A percentile compares a stretch with the other conserved stretches of the same genome.
Conservation (phyloP, 2,888 invertebrate species). For the Eumerus sabulonum region DNA sequence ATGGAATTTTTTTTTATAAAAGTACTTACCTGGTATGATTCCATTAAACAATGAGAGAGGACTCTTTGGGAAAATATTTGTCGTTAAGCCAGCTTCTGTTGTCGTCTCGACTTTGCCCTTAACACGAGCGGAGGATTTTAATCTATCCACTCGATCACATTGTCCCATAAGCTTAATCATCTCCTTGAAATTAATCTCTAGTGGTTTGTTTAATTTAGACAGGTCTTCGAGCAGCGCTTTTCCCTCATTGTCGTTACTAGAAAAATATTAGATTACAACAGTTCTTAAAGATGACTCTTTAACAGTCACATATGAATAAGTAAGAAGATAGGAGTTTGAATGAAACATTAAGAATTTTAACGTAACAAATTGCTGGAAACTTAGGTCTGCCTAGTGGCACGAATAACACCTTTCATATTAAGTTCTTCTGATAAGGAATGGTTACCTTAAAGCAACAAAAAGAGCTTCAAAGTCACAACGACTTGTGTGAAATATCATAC, state of each 20-base stretch:
- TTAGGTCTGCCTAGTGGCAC: too few species aligned
- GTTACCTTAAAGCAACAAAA: too few species aligned
- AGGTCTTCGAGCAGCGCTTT: slow-evolving; percentile 83
- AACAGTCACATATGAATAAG: too few species aligned
- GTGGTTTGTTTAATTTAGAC: slow-evolving; percentile 82
- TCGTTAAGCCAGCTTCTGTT: slow-evolving; percentile 72
- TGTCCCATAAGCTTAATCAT: slow-evolving; percentile 90
- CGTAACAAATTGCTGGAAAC: too few species aligned
- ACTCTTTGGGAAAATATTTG: slow-evolving; percentile 81
- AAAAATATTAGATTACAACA: slow-evolving; percentile 73
- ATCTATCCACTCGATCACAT: slow-evolving; percentile 84
- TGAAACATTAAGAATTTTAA: too few species aligned
- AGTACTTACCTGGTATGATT: slow-evolving; percentile 86
- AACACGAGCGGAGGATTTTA: slow-evolving; percentile 69
- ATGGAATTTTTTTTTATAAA: too few species aligned
- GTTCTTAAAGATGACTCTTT: neutral
- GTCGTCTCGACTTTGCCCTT: slow-evolving; percentile 72
- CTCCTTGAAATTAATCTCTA: slow-evolving; percentile 84
- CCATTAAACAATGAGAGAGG: slow-evolving; percentile 87
- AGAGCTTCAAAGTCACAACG: too few species aligned
- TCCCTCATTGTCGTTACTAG: slow-evolving; percentile 86
- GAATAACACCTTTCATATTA: too few species aligned
- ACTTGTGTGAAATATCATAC: too few species aligned
- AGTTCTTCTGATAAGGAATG: too few species aligned
- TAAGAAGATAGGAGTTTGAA: too few species aligned